phyloP scores from a whole-genome alignment of 1,140 invertebrate genomes.

The Scaptomyza montana region DNA sequence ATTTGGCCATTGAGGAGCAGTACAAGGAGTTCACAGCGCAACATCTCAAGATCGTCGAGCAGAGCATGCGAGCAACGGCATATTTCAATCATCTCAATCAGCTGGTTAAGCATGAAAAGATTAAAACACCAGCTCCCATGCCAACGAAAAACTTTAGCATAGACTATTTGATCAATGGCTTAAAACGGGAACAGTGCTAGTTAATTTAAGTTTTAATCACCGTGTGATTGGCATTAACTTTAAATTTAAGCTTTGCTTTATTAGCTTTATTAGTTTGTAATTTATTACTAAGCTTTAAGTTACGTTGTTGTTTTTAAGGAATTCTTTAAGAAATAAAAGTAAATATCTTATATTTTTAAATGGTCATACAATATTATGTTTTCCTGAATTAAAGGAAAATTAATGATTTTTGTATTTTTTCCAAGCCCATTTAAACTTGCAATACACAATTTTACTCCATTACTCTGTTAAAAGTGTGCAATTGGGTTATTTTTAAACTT shows the following conservation, averaged over 20 bases:
- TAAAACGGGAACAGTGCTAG: conserved; percentile 34
- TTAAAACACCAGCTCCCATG: conserved; percentile 1
- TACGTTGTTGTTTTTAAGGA: neutral
- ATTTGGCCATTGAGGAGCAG: conserved; percentile 70
- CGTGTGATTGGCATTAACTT: conserved; percentile 6
- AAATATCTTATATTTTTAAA: neutral
- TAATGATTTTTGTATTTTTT: too few relatives aligned
- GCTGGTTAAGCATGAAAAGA: conserved; percentile 37
- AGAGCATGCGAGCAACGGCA: conserved; percentile 57
- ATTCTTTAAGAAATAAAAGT: conserved; percentile 39
- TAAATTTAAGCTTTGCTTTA: conserved; percentile 2
- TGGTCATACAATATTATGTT: too few relatives aligned
- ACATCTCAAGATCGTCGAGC: conserved; percentile 63
- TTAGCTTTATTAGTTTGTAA: conserved; percentile 1
- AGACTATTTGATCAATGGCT: conserved; percentile 61
- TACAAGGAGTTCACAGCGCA: conserved; percentile 64
- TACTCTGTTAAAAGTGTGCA: too few relatives aligned
- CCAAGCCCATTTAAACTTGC: too few relatives aligned
- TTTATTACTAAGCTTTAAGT: neutral
- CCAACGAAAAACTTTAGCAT: conserved; percentile 64
- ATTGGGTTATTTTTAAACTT: too few relatives aligned
- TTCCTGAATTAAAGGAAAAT: too few relatives aligned
- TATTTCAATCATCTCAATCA: conserved; percentile 65
- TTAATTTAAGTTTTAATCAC: conserved; percentile 5
- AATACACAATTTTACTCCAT: too few relatives aligned